Base-by-base conservation (phyloP, 2,888 invertebrate species). In the Geophilus truncorum region DNA sequence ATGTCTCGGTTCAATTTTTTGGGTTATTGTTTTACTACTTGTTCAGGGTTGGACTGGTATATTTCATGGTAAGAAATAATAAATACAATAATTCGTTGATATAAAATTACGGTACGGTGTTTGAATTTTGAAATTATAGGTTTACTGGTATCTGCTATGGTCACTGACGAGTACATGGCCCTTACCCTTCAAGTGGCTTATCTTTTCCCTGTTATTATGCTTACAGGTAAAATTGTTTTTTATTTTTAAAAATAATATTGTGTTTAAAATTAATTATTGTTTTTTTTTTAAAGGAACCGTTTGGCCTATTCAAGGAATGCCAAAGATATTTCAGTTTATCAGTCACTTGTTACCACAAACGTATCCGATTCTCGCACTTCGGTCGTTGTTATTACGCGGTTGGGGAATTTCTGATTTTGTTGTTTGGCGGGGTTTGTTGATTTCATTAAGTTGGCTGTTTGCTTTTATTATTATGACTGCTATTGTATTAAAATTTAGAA, bases 221-320 rank as follows among this genome's bases (percentile, higher is more conserved):
- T 51, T 9, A 9, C n/a, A n/a, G 51, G 51, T 51, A 51, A 51
- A n/a, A n/a, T 51, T n/a, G 4, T 51, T 51, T 36, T 36, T 9
- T 9, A 36, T 36, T 36, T 36, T 36, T 36, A 36, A 36, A 36
- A 9, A 36, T 81, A n/a, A n/a, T n/a, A 9, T 6, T 36, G 36
- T 9, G 12, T 36, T 36, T 36, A 9, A 36, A 36, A 36, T n/a
- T n/a, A 89, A 91, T 88, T n/a, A n/a, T 75, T 80, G 62, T 81
- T 40, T 82, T 81, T 81, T 81, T 83, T 83, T 85, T 86, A 0
- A 85, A 91, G 97, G 97, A 81, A 96, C 97, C 51, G 95, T 97
- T 85, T 97, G 97, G 97, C 97, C 97, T 81, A 93, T 97, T 82
- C 96, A 97, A 87, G 96, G 96, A 81, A 97, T 97, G 95, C 97